Evolutionary conservation across 1,140 invertebrate genomes (phyloP), one percentile per base, ranked within the genome.

Genomic region (Drosophila orena): DNA sequence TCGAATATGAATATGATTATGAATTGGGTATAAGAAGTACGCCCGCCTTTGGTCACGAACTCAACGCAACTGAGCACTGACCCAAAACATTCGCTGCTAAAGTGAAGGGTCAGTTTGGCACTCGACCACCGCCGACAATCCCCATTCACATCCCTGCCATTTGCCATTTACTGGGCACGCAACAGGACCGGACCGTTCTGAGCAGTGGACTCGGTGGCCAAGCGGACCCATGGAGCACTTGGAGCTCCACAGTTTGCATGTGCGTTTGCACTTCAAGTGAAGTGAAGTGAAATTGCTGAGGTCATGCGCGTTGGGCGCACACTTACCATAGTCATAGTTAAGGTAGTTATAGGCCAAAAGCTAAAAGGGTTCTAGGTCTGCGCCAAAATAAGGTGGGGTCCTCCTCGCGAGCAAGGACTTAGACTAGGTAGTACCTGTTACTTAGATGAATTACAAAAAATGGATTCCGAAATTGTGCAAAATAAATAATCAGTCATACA

Each of bases 251-350:
- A n/a, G 58, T 64, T 70, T 77, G 65, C 65, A 76, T 84, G 84
- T 84, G 84, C 85, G 79, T 85, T 78, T 77, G 81, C 83, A 80
- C 84, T 84, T 79, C 64, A 88, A 89, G 59, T 84, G 61, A 77
- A 89, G 59, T 84, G 61, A 77, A 77, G 65, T 77, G 80, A 89
- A 89, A 89, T 84, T 84, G 84, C 64, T 89, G 77, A 89, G 85
- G 84, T 89, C 84, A 89, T 89, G 84, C 84, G 79, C 84, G 84
- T 88, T 88, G 85, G 38, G 84, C 71, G 79, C 79, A 89, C 76
- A 79, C 80, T 81, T 86, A 49, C 64, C 64, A 24, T 46, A 55
- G 50, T 47, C 38, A 66, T 57, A 55, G 35, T 69, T 44, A 44
- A 56, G 27, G 34, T 70, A 57, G 60, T 75, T 71, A 66, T 69